Conservation (phyloP, 2,113 vertebrate genomes). For the Buteo buteo region DNA sequence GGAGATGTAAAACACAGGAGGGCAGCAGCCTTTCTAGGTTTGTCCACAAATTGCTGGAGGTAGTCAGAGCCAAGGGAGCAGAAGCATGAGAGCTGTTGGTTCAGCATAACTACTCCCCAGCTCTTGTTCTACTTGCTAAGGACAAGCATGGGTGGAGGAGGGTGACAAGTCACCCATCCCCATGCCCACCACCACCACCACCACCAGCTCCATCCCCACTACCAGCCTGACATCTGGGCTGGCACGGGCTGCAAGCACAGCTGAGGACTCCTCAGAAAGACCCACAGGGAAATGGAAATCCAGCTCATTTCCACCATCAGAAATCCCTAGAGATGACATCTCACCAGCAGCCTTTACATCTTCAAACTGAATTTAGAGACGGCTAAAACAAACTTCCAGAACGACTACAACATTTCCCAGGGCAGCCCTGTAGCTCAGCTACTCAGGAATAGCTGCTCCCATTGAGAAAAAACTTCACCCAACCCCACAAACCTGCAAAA, state of each 20-base stretch:
- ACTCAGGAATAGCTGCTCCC: not conserved
- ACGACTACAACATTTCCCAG: fast-evolving
- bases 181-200: not conserved
- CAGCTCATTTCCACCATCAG: not conserved
- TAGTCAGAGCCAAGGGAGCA: not conserved
- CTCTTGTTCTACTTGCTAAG: not conserved
- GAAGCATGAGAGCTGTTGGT: not conserved
- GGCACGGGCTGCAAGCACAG: not conserved
- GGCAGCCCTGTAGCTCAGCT: no score
- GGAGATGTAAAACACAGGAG: not conserved
- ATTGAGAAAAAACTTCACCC: not conserved
- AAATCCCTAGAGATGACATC: not conserved
- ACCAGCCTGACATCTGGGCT: not conserved
- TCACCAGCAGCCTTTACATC: not conserved
- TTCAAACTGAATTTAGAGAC: not conserved
- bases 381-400: not conserved
- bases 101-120: not conserved
- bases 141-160: not conserved
- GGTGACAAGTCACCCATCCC: not conserved
- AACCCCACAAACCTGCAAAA: not conserved
- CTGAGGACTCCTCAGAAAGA: not conserved
- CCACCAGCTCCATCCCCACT: not conserved
- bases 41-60: not conserved
- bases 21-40: not conserved
- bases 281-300: not conserved